phyloP scores from a whole-genome alignment of 1,140 invertebrate genomes.

The Megathymus violae region DNA sequence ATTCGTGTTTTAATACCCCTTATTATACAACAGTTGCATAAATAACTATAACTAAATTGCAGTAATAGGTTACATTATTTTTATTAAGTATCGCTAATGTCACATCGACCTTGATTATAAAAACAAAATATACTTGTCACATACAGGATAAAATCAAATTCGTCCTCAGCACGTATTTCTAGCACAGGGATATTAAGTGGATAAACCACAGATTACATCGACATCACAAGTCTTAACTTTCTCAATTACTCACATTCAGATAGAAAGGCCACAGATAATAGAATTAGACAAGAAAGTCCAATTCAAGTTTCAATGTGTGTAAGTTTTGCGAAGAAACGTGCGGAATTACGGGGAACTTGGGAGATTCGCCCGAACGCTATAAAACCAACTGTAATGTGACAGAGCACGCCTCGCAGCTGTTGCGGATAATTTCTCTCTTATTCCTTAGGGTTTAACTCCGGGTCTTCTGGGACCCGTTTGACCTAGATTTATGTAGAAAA shows the following conservation, averaged over 20 bases:
- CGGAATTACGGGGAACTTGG: slow-evolving; percentile 31
- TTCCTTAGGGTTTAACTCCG: slow-evolving; percentile 55
- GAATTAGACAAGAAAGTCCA: slow-evolving; percentile 5
- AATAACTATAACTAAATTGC: no score
- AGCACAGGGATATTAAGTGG: background rate
- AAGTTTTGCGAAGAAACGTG: slow-evolving; percentile 45
- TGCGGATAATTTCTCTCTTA: slow-evolving; percentile 52
- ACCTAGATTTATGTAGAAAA: slow-evolving; percentile 70
- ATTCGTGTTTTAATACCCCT: no score
- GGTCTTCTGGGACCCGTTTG: slow-evolving; percentile 57
- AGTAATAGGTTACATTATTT: no score
- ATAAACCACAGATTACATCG: background rate
- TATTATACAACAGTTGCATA: no score
- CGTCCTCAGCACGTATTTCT: no score
- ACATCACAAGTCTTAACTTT: slow-evolving; percentile 1
- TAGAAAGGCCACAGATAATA: slow-evolving; percentile 4
- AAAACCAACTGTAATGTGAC: slow-evolving; percentile 59
- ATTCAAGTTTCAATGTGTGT: slow-evolving; percentile 48
- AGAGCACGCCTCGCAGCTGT: slow-evolving; percentile 54
- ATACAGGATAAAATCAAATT: no score
- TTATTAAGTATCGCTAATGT: no score
- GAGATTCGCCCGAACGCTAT: slow-evolving; percentile 44
- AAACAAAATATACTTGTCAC: no score
- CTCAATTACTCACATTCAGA: slow-evolving; percentile 1
- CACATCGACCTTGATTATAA: no score